Evolutionary conservation across 1,140 invertebrate genomes (phyloP).

Genomic region (Orchestia grillus): DNA sequence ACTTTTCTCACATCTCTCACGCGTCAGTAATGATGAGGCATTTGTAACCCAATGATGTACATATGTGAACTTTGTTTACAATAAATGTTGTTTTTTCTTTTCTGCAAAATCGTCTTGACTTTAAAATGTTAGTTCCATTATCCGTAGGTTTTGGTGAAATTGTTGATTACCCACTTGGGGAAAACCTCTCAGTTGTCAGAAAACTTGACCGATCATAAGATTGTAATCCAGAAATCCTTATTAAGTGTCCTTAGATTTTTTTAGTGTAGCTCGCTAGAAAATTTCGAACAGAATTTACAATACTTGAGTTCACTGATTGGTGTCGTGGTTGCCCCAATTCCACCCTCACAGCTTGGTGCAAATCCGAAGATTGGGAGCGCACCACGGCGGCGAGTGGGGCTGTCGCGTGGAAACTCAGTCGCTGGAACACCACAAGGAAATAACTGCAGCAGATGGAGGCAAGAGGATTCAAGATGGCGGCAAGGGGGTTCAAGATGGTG

Average conservation of each 20-base stretch:
- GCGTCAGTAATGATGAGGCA: too few relatives aligned
- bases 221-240: not conserved
- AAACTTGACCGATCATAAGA: not conserved
- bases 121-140: not conserved
- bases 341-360: constrained; percentile 62
- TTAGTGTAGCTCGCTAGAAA: not conserved
- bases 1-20: too few relatives aligned
- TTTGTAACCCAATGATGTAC: too few relatives aligned
- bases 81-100: too few relatives aligned
- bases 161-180: not conserved
- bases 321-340: not conserved
- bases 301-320: not conserved
- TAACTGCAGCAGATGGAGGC: not conserved
- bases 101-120: too few relatives aligned
- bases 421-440: not conserved
- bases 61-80: too few relatives aligned
- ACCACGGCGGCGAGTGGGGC: constrained; percentile 66
- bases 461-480: not conserved
- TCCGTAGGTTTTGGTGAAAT: not conserved
- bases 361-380: constrained; percentile 62
- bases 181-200: not conserved
- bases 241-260: not conserved
- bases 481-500: not conserved
- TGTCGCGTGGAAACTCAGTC: constrained; percentile 64
- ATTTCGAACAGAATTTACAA: not conserved